Evolutionary conservation across 2,113 vertebrate species (phyloP).

Genomic region (Leucosticte australis): DNA sequence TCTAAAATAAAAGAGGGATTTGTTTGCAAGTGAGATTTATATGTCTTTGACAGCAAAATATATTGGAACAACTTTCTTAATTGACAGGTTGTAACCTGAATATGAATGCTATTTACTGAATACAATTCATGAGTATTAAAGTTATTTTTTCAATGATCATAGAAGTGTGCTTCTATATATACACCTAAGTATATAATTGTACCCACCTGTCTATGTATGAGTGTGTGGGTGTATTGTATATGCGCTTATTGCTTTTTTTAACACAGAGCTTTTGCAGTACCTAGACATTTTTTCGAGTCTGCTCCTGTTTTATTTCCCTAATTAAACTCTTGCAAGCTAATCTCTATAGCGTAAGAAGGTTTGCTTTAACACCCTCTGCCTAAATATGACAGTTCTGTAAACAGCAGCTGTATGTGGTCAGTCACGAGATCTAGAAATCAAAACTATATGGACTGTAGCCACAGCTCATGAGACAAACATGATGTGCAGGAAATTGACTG

Average conservation of each 20-base stretch:
- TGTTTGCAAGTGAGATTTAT: background rate
- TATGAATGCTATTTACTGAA: background rate
- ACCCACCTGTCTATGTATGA: background rate
- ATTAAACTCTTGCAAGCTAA: background rate
- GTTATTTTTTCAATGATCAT: background rate
- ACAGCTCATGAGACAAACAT: background rate
- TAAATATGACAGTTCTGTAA: background rate
- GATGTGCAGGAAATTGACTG: background rate
- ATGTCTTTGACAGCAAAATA: background rate
- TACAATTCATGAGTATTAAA: background rate
- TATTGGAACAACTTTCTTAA: background rate
- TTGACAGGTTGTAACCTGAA: background rate
- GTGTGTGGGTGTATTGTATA: background rate
- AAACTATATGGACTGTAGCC: slow-evolving; percentile 9
- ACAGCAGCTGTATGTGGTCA: slow-evolving; percentile 20
- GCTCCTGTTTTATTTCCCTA: background rate
- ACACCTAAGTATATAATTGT: background rate
- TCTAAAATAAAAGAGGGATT: background rate
- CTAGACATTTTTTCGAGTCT: background rate
- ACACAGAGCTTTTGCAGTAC: background rate
- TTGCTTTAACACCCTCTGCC: slow-evolving; percentile 2
- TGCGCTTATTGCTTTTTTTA: background rate
- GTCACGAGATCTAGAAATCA: slow-evolving; percentile 39
- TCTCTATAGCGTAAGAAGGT: background rate
- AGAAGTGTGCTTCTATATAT: background rate